Evolutionary conservation across 2,113 vertebrate genomes (phyloP), one percentile per base, ranked within the genome.

Genomic region (Dipodomys ordii): DNA sequence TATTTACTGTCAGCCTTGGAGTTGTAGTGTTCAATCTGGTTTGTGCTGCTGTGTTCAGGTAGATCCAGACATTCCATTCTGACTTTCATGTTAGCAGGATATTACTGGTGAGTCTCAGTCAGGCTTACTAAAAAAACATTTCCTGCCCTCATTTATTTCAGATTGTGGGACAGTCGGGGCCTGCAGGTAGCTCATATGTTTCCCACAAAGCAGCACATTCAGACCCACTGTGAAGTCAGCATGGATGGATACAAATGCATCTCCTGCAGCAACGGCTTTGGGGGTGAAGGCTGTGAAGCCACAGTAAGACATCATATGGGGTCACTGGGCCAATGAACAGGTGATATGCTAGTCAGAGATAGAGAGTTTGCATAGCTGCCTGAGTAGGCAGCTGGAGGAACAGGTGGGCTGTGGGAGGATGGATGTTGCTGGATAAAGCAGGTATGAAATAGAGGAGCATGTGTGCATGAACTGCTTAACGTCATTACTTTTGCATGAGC

Each of bases 211-310:
- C 99, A 98, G 95, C 98, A 99, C 96, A 99, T 99, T 71, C 99
- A 99, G 98, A 99, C 98, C 0, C 98, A 99, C 98, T 99, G 99
- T 65, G 99, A 99, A 0, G 98, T 98, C 92, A 99, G 99, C 94
- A 88, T 90, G 35, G 99, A 99, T 11, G 99, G 98, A 30, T 96
- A 98, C 80, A 98, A 98, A 93, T 98, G 99, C 84, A 91, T 99
- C 64, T 99, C 99, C 97, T 98, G 99, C 98, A 99, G 99, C 98
- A 99, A 97, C 0, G 99, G 99, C 90, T 99, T 98, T 1, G 98
- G 98, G 6, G 99, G 99, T 0, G 98, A 99, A 96, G 99, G 99
- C 91, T 99, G 98, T 22, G 99, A 99, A 95, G 99, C 99, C 49
- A 99, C 99, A 57, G 99, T 99, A 95, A 98, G 99, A 62, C 19